Evolutionary conservation across 2,888 invertebrate genomes (phyloP), one percentile per base, ranked within the genome.

Genomic region (Aporophyla lueneburgensis): DNA sequence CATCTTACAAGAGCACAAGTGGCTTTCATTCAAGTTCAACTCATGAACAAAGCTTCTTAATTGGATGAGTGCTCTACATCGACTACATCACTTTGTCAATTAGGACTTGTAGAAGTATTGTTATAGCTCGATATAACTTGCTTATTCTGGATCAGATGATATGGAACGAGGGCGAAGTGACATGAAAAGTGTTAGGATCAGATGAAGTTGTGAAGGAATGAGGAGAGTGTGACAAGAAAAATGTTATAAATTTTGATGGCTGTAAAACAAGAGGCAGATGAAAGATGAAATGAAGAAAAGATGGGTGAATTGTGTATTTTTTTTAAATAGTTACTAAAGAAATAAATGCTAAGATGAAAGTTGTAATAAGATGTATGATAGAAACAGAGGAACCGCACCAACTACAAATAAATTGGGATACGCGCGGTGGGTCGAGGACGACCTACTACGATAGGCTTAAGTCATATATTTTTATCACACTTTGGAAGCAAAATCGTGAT

Each of bases 21-120:
- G 78, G 59, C 16, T 61, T 54, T 53, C 49, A 65, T 80, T 74
- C 58, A 80, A 80, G 78, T 59, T 80, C 80, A 65, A 78, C 74
- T 59, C 58, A 27, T 63, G 74, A 58, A 80, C 78, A 74, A 53
- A 59, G 59, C 46, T 19, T 54, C 53, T 40, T 46, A 80, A 78
- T 53, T 54, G 65, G n/a, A 54, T 80, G 59, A 78, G 24, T 78
- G 63, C 10, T 80, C 56, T n/a, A 63, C 21, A 54, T 63, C 80
- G 43, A 73, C 56, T n/a, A 63, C 21, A 54, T 63, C 80, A 51
- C 24, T 80, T 61, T 53, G 46, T 49, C 46, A 74, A 78, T 78
- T 40, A 65, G 53, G 58, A 4, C 65, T 73, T 33, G 33, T 67
- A 54, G 58, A 59, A 33, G 53, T n/a, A 46, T 62, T 69, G 40